Conservation (phyloP, 2,113 vertebrate genomes). For the Anthoscopus minutus region DNA sequence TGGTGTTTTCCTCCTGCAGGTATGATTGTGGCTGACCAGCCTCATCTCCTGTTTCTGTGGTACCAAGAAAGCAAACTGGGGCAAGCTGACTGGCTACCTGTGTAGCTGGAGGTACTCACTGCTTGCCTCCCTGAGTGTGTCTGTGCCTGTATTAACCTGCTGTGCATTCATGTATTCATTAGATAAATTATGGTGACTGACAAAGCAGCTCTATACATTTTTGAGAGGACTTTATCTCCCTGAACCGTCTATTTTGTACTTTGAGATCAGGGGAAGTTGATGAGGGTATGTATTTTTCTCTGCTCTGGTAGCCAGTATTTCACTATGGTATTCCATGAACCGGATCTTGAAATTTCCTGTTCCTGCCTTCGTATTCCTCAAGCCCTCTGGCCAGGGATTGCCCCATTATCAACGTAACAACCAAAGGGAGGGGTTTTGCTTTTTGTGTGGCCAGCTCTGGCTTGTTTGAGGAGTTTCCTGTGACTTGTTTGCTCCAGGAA, state of each 20-base stretch:
- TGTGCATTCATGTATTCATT: not conserved
- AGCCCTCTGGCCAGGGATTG: slow-evolving; percentile 45
- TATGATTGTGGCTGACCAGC: not conserved
- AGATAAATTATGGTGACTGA: not conserved
- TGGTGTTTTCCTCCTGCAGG: not conserved
- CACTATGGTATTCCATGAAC: not conserved
- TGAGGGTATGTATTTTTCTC: not conserved
- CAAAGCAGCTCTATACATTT: not conserved
- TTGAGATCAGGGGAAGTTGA: not conserved
- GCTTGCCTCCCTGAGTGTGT: not conserved
- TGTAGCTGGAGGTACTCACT: not conserved
- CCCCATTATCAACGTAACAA: not conserved
- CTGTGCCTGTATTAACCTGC: not conserved
- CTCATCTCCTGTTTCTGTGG: not conserved
- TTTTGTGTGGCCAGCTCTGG: slow-evolving; percentile 39
- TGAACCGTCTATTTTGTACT: not conserved
- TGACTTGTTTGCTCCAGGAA: not conserved
- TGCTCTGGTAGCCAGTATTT: not conserved
- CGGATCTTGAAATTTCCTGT: not conserved
- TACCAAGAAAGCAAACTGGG: not conserved
- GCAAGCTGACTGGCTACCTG: not conserved
- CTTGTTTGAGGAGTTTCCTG: slow-evolving; percentile 46
- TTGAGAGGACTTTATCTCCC: not conserved
- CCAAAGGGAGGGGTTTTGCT: not conserved
- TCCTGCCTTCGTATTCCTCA: not conserved